Base-by-base conservation (phyloP, 2,888 invertebrate species). In the Drosophila anceps region DNA sequence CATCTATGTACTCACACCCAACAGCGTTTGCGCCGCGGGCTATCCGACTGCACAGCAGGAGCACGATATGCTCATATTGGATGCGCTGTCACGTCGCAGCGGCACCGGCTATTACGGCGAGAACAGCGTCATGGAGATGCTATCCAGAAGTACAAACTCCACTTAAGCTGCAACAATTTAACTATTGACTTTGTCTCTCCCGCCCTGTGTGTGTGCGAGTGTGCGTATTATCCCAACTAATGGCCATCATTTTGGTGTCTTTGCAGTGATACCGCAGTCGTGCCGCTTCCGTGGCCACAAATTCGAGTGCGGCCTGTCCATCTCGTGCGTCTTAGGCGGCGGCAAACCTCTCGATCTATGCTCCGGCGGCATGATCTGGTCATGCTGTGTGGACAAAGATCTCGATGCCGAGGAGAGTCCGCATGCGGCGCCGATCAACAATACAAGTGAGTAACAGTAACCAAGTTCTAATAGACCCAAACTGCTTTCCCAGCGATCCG, bases 351-450 rank as follows among this genome's bases (percentile, higher is more conserved):
- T 98, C 91, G 98, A 98, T 93, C 94, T 98, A 0, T 98, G 98
- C 92, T 97, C 97, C 13, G 98, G 98, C 27, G 98, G 98, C 60
- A 96, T 98, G 95, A 97, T 98, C 83, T 98, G 98, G 98, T 96
- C 97, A 7, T 98, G 98, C 92, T 98, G 98, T 91, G 96, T 98
- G 12, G 97, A 97, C 92, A 94, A 95, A 76, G 96, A 96, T 91
- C 93, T 92, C 93, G 95, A 79, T 91, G 93, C 94, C 46, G 95
- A 94, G 73, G 93, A 93, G 71, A 92, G 92, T 69, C 74, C 88
- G 4, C 94, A 95, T 84, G 93, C 94, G 18, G 95, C 95, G 27
- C 94, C 96, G 20, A 94, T 97, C 3, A 96, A 97, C 92, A 97
- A 97, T 92, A 97, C 97, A 91, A 97, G 98, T 98, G 94, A 97